phyloP scores from a whole-genome alignment of 2,797 vertebrate genomes.

The Liparis tanakae region DNA sequence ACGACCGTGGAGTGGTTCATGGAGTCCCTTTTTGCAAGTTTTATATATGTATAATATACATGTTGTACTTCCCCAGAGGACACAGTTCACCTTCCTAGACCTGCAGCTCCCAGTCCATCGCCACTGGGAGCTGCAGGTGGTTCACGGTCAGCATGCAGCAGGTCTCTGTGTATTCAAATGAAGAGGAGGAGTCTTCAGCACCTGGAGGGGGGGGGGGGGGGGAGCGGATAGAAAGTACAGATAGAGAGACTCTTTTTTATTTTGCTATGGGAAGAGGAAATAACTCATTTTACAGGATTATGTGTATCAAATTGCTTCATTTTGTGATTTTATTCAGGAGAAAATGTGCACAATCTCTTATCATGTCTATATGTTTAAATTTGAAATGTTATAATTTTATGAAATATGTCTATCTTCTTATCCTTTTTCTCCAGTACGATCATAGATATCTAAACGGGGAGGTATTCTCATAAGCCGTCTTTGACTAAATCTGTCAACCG shows the following conservation, averaged over 20 bases:
- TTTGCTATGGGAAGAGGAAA: not conserved
- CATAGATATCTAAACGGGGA: no score
- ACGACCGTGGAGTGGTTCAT: not conserved
- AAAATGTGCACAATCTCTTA: not conserved
- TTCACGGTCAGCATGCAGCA: slow-evolving; percentile 62
- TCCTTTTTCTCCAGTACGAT: not conserved
- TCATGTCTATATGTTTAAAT: no score
- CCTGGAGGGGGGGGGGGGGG: slow-evolving; percentile 47
- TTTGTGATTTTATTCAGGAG: not conserved
- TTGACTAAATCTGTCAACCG: not conserved
- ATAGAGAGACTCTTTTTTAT: not conserved
- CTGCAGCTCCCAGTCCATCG: slow-evolving; percentile 77
- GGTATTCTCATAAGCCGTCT: not conserved
- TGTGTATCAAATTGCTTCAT: not conserved
- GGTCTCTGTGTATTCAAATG: slow-evolving; percentile 59
- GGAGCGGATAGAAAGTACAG: not conserved
- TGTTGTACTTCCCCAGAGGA: not conserved
- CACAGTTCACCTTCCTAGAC: slow-evolving; percentile 36
- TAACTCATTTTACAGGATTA: not conserved
- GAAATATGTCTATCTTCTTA: not conserved
- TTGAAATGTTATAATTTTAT: no score
- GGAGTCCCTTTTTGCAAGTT: not conserved
- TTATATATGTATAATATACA: not conserved
- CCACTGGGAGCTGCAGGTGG: slow-evolving; percentile 66
- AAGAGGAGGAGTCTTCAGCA: slow-evolving; percentile 20